Percentiles rank a stretch among this genome's conserved stretches.
Conservation (phyloP, 2,113 vertebrate species). For the Tauraco erythrolophus region DNA sequence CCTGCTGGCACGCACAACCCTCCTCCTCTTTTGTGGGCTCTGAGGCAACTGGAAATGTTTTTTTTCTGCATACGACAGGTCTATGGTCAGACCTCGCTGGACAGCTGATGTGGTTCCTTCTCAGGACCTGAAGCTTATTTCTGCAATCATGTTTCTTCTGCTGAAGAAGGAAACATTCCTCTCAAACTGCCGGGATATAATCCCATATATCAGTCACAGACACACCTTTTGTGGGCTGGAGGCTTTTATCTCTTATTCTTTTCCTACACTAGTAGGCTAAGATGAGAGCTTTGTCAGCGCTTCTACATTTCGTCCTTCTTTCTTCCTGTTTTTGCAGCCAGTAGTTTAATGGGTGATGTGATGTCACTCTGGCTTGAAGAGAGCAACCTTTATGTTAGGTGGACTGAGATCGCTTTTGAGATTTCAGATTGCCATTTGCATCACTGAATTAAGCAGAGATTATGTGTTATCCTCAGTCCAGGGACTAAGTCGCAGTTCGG, state of each 20-base stretch:
- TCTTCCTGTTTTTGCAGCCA: not conserved
- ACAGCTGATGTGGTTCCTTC: not conserved
- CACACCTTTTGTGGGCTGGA: not conserved
- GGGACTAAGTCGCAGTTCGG: not conserved
- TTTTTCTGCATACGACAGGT: not conserved
- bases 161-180: not conserved
- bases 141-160: not conserved
- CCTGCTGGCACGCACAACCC: not conserved
- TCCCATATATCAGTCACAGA: not conserved
- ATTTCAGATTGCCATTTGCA: not conserved
- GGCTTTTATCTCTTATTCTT: not conserved
- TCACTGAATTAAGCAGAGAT: not conserved
- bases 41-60: not conserved
- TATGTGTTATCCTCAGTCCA: not conserved
- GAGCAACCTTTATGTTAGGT: not conserved
- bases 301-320: not conserved
- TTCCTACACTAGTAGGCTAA: not conserved
- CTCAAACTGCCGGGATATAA: not conserved
- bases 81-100: not conserved
- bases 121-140: not conserved
- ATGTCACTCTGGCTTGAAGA: not conserved
- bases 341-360: not conserved
- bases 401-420: not conserved
- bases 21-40: not conserved
- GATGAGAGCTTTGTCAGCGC: not conserved